A percentile compares a stretch with the other conserved stretches of the same genome.
Evolutionary conservation across 2,797 vertebrate genomes (phyloP).

Genomic region (Helicolenus hilgendorfi): DNA sequence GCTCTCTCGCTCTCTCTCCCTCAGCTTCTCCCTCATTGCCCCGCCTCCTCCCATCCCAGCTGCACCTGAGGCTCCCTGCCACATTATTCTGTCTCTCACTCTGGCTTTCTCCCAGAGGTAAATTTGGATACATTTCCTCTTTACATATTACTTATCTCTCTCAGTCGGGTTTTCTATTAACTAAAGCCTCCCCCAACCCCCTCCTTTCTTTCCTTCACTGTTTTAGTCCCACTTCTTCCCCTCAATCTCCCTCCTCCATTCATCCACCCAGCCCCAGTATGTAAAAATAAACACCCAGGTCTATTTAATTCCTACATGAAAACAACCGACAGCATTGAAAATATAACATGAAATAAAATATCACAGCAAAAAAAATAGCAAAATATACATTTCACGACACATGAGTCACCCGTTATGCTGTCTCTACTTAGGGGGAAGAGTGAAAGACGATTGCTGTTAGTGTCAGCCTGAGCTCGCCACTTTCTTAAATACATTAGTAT

Average conservation of each 20-base stretch:
- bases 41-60: conserved; percentile 83
- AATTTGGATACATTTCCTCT: conserved; percentile 90
- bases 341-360: background rate
- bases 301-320: background rate
- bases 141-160: conserved; percentile 84
- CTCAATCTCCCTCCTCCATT: conserved; percentile 15
- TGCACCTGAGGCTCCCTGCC: conserved; percentile 92
- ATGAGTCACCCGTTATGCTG: background rate
- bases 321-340: background rate
- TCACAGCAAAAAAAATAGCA: conserved; percentile 20
- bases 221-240: conserved; percentile 9
- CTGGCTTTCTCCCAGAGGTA: conserved; percentile 83
- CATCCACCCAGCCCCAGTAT: background rate
- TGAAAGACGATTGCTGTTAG: background rate
- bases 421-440: background rate
- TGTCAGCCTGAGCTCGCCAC: background rate
- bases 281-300: background rate
- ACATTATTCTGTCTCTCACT: conserved; percentile 78
- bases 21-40: conserved; percentile 58
- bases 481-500: background rate
- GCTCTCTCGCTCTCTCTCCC: conserved; percentile 45
- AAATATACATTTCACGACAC: background rate
- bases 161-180: conserved; percentile 70
- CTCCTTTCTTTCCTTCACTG: background rate
- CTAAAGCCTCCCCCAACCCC: conserved; percentile 6